Evolutionary conservation across 2,113 vertebrate genomes (phyloP).

Genomic region (Amphiprion percula): DNA sequence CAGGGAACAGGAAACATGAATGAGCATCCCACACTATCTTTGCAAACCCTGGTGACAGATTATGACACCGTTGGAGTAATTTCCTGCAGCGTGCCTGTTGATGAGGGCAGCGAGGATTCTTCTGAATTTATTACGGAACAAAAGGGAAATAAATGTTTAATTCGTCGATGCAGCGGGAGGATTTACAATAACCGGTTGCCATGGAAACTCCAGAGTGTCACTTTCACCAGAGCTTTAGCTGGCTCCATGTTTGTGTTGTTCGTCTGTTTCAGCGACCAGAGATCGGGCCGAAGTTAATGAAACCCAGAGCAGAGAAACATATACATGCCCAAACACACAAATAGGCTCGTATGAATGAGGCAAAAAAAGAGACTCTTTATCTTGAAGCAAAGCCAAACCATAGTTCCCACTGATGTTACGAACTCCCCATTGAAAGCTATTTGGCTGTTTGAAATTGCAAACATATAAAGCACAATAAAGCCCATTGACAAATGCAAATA

Average conservation of each 20-base stretch:
- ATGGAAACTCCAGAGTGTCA: conserved; percentile 53
- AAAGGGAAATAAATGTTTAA: conserved; percentile 2
- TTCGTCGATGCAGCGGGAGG: conserved; percentile 5
- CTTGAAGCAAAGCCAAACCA: not conserved
- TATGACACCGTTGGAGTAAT: not conserved
- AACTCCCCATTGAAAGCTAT: not conserved
- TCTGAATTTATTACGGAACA: conserved; percentile 9
- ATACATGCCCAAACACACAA: conserved; percentile 4
- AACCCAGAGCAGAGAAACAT: conserved; percentile 13
- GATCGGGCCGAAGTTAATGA: conserved; percentile 36
- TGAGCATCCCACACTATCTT: conserved; percentile 23
- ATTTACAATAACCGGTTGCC: conserved; percentile 46
- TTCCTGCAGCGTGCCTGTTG: conserved; percentile 9
- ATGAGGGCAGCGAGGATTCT: not conserved
- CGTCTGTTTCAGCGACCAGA: conserved; percentile 19
- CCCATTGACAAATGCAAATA: not conserved
- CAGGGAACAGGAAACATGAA: conserved; percentile 71
- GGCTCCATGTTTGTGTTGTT: conserved; percentile 7
- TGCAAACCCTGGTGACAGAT: conserved; percentile 10
- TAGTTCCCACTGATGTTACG: not conserved
- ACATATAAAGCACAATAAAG: not conserved
- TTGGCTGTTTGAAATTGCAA: not conserved
- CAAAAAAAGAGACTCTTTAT: conserved; percentile 1
- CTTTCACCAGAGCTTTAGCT: not conserved
- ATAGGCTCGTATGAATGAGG: conserved; percentile 37